Evolutionary conservation across 1,140 invertebrate species (phyloP), one percentile per base, ranked within the genome.

Genomic region (Coelopa frigida): DNA sequence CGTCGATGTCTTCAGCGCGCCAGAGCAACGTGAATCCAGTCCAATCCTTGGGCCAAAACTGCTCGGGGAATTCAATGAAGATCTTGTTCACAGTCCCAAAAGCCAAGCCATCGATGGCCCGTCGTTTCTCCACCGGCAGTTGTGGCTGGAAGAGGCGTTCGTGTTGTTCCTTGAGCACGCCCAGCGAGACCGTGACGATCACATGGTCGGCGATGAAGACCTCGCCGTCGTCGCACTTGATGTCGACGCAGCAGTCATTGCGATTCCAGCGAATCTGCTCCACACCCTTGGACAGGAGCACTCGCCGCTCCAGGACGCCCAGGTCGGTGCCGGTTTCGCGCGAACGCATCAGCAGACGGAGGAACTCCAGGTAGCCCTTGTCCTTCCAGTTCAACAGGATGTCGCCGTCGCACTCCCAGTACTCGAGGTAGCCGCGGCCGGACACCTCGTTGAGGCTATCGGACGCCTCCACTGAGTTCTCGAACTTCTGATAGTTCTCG

Each of bases 81-180:
- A 94, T 79, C 70, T 90, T 89, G 59, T 87, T 78, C 1, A 88
- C 76, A 1, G 79, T 79, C 17, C 84, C 85, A 52, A 85, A 79
- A 10, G 78, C 78, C 18, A 89, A 57, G 5, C 75, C 75, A 61
- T 81, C 70, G 14, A 85, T 82, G 0, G 77, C 70, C 17, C 74
- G 71, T 15, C 78, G 62, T 71, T 85, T 87, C 20, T 76, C 64
- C 18, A 66, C 46, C 0, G 83, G 78, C 32, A 86, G 55, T 31
- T 70, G 55, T 0, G 83, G 83, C 18, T 70, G 71, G 55, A 87
- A 87, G 3, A 85, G 53, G 26, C 62, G 55, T 73, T 66, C 6
- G 50, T 50, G 43, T 70, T 71, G 74, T 35, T 80, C 74, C 64
- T 86, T 85, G 14, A 87, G 63, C 7, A 85, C 82, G 10, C 80